Conservation (phyloP, 1,140 invertebrate species). For the Bombus sibiricus region DNA sequence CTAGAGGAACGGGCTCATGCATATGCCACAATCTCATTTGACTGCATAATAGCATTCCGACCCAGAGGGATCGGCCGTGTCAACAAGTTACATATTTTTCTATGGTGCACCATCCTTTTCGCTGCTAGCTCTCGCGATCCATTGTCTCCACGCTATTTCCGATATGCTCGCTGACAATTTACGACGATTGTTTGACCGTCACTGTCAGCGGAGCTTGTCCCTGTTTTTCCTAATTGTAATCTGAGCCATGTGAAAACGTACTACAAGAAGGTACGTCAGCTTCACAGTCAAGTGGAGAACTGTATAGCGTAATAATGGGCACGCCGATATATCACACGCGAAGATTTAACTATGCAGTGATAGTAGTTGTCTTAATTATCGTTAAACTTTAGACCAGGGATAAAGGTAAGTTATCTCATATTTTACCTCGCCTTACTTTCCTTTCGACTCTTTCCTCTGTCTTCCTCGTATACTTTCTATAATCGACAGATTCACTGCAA, state of each 20-base stretch:
- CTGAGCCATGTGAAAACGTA: too few species aligned
- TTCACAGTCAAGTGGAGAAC: not conserved
- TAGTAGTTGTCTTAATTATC: too few species aligned
- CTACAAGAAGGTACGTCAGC: too few species aligned
- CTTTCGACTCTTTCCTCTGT: not conserved
- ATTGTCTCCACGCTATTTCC: constrained; percentile 33
- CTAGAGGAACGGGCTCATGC: constrained; percentile 72
- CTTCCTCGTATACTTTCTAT: not conserved
- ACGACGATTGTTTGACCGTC: constrained; percentile 54
- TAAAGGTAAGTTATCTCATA: not conserved
- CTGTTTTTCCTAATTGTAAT: too few species aligned
- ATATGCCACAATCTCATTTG: constrained; percentile 84
- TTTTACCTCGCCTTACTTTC: not conserved
- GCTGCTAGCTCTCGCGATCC: not conserved
- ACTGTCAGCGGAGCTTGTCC: not conserved
- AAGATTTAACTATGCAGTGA: too few species aligned
- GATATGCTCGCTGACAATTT: constrained; percentile 56
- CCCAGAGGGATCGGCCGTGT: constrained; percentile 78
- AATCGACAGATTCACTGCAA: not conserved
- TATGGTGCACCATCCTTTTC: constrained; percentile 52
- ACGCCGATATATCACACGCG: too few species aligned
- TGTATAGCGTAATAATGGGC: not conserved
- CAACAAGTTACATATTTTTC: constrained; percentile 82
- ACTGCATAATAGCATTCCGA: constrained; percentile 81
- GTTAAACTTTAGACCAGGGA: not conserved